Evolutionary conservation across 2,797 vertebrate species (phyloP), one percentile per base, ranked within the genome.

Genomic region (Bryconaethiops microstoma): DNA sequence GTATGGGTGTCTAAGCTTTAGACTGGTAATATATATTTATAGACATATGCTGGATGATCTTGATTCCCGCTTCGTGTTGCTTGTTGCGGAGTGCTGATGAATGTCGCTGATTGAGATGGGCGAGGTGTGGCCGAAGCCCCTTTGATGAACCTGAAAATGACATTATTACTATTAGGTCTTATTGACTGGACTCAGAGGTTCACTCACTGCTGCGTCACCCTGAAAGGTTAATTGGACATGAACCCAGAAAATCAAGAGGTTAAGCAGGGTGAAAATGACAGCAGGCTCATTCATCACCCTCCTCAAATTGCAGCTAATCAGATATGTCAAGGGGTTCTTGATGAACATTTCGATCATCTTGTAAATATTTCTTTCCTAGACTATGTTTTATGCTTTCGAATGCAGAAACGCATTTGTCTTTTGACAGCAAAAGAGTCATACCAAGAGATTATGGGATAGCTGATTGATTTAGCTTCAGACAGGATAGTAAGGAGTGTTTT

Each of bases 151-250:
- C 95, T 95, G 95, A 96, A 96, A 95, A 97, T 96, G 90, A 96
- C 97, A 97, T 96, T 94, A 97, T 97, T 95, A 92, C 94, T 94
- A 95, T 94, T 94, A 92, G 94, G 92, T 94, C 94, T 92, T 93
- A 96, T 96, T 93, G 96, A 96, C 96, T 95, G 92, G 93, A 93
- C 94, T 94, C 94, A 91, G 92, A 93, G 92, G 91, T 94, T 93
- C 96, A 95, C 95, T 96, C 95, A 94, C 94, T 96, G 96, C 94
- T 90, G 92, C 92, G 92, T 93, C 94, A 91, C 93, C 74, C 90
- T 83, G 86, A 95, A 93, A 96, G 97, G 97, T 98, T 98, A 98
- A 98, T 98, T 98, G 94, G 95, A 98, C 97, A 97, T 97, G 96
- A 98, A 97, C 97, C 95, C 91, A 89, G 95, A 95, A 96, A 97